Evolutionary conservation across 2,113 vertebrate species (phyloP), one percentile per base, ranked within the genome.

Genomic region (Ardeotis arabs): DNA sequence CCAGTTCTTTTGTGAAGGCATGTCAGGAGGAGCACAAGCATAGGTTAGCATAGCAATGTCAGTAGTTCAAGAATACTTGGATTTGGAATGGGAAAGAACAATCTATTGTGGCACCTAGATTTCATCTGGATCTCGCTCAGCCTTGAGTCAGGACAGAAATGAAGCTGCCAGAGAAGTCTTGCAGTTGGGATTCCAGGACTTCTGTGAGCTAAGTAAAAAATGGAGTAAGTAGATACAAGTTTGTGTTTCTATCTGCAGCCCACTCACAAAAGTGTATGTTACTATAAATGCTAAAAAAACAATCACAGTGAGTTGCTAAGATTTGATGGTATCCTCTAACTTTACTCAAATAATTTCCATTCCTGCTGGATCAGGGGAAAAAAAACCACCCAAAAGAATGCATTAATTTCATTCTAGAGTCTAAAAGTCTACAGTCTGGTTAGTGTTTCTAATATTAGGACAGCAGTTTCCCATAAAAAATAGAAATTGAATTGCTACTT

Each of bases 361-460:
- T 87, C 31, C 37, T 69, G 12, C 14, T 69, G 21, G 22, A n/a
- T 56, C 55, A 12, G 12, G 6, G 2, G 4, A 2, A 8, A 37
- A 49, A 44, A 33, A 15, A 41, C 12, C 12, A 44, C 14, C 41
- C 4, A 82, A 53, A 45, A 14, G 4, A 63, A 62, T 5, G 1
- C 44, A 18, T 58, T 89, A 16, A 39, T 96, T 69, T 93, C 53
- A 45, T 73, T 63, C 45, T 49, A 9, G 7, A 70, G 21, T 66
- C 4, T 5, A 44, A 78, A 29, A 52, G 28, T 87, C 80, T 77
- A 10, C 44, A 62, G 5, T 68, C 37, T 73, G n/a, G 31, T 85
- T 95, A 64, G 41, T 37, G 60, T 72, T 96, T 93, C 53, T 44
- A 66, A 7, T 87, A 69, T 87, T 92, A 64, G 66, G 29, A 66